Base-by-base conservation (phyloP, 2,113 vertebrate species). In the Aplodontia rufa region DNA sequence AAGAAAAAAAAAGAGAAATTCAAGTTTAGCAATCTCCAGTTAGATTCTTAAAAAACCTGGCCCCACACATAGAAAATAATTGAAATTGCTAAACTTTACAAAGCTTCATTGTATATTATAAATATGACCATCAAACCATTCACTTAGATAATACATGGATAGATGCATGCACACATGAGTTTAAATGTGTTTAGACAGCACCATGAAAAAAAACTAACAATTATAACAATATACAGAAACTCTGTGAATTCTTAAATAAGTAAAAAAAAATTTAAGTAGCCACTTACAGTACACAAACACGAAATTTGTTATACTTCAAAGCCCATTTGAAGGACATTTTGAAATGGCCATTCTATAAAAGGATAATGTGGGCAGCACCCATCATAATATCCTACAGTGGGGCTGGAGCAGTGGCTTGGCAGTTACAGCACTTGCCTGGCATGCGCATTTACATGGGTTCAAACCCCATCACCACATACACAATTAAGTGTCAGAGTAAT, bases 41-140 rank as follows among this genome's bases (percentile, higher is more conserved):
- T 58, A 80, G 66, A 89, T 87, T 87, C 60, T 93, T 60, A 51
- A 69, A 85, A 93, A 96, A 75, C 92, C 16, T 58, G 81, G 20
- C 13, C 85, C 17, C n/a, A 60, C 47, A 90, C 24, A 75, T n/a
- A 49, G 35, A 92, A 69, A 81, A 84, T 68, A 93, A 82, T 75
- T 83, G 80, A 82, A 88, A 42, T 40, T 64, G 45, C 47, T 92
- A 74, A 82, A 22, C 42, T 93, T 87, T 5, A 68, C 4, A 88
- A 81, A 93, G 45, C 10, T 24, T 51, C 45, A 72, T 28, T 51
- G 47, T 7, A 69, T 4, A 81, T 40, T 45, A 84, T 22, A 53
- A 78, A 84, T 69, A 55, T 40, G 47, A 53, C 28, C 9, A 76
- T 75, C 45, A 92, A 78, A 35, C 7, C 12, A 60, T 45, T 55